Base-by-base conservation (phyloP, 2,797 vertebrate genomes). In the Pygocentrus nattereri region DNA sequence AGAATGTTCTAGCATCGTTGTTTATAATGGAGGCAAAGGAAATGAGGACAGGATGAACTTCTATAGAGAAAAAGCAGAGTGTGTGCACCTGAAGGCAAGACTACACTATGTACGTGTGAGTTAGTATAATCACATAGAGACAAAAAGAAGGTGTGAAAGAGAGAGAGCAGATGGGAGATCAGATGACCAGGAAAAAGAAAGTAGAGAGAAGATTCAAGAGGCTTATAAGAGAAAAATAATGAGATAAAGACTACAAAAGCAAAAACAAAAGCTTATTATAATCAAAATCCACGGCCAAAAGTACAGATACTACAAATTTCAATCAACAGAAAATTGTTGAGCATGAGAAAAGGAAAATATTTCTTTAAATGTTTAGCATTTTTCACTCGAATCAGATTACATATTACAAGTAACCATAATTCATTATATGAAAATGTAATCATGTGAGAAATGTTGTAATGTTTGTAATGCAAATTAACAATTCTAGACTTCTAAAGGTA, bases 71-170 rank as follows among this genome's bases (percentile, higher is more conserved):
- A 30, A 65, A 15, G 12, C 21, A 44, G 21, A 69, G n/a, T 34
- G 34, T 67, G 38, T 41, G 56, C 25, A 69, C 23, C 38, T 52
- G 54, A 69, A 38, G 77, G 61, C 41, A 59, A 71, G 74, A 41
- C 34, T 2, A 6, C 65, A 47, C 56, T n/a, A 21, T 61, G 54
- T 18, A 27, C 38, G 34, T 70, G 21, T 21, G 25, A 77, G 41
- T 41, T 50, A 21, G 4, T 47, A 54, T 10, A 30, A 77, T 67
- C n/a, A 77, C 21, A 31, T 30, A 8, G 64, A 10, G 30, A n/a
- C n/a, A 25, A 10, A 23, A 62, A 12, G 25, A 68, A 11, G 31
- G 31, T 65, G 31, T 38, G 50, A 78, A 49, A 69, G 27, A 67
- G 49, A 38, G 50, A 68, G 21, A 13, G 18, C 31, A 52, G 58